phyloP scores from a whole-genome alignment of 2,797 vertebrate species.

The Amazona finschi region DNA sequence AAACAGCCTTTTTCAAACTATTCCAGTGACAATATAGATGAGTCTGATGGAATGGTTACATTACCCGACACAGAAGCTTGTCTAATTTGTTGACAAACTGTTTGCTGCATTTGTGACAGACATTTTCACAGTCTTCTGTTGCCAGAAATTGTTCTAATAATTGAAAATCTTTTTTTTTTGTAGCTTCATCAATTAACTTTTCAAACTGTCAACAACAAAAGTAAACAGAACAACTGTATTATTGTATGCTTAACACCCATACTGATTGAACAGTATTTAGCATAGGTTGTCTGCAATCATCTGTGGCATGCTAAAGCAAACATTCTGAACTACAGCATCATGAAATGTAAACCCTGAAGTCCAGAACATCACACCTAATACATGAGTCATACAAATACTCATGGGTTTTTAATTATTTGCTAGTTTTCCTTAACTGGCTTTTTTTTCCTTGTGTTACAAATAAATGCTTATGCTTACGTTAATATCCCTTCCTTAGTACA shows the following conservation, averaged over 20 bases:
- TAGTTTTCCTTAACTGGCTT: background rate
- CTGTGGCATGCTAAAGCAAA: background rate
- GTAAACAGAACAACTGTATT: background rate
- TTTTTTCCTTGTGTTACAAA: background rate
- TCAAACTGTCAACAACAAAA: constrained; percentile 79
- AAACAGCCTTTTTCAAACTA: background rate
- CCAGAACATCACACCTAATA: background rate
- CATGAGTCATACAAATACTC: background rate
- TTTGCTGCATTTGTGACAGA: constrained; percentile 83
- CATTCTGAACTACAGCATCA: background rate
- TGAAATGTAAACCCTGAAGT: background rate
- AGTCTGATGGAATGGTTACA: background rate
- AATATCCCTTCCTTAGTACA: background rate
- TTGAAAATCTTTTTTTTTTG: constrained; percentile 78
- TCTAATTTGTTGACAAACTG: constrained; percentile 88
- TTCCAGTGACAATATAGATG: background rate
- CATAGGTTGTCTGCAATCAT: background rate
- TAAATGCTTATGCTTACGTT: background rate
- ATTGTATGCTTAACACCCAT: background rate
- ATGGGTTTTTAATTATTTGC: background rate
- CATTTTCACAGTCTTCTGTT: constrained; percentile 64
- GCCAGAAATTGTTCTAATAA: constrained; percentile 80
- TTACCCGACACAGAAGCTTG: constrained; percentile 86
- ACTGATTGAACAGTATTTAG: background rate
- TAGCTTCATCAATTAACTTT: constrained; percentile 81